These are phyloP conservation scores for Bombus cullumanus DNA, from an alignment of 1,140 invertebrate genomes.

Conservation along the genomic window DNA sequence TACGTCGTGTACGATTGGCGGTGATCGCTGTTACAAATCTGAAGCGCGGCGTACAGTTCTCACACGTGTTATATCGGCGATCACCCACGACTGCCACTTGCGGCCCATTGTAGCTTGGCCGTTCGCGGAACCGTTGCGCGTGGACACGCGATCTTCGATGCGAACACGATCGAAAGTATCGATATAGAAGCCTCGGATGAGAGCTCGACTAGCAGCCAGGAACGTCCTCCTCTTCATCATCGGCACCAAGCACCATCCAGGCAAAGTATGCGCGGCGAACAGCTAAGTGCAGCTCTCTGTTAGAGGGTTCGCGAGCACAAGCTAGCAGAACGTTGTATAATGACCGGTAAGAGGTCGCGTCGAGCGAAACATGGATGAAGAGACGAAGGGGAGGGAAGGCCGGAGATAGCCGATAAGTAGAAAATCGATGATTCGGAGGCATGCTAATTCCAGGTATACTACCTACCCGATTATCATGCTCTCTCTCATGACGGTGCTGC, in stretches of 20 bases:
- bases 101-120: conserved; percentile 18
- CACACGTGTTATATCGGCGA: conserved; percentile 38
- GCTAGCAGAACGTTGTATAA: conserved; percentile 58
- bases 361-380: background rate
- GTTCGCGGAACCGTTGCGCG: conserved; percentile 57
- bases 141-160: conserved; percentile 62
- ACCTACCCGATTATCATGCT: conserved; percentile 52
- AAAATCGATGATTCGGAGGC: conserved; percentile 73
- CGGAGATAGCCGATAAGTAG: conserved; percentile 70
- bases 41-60: conserved; percentile 21
- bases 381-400: background rate
- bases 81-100: conserved; percentile 34
- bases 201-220: conserved; percentile 6
- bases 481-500: conserved; percentile 58
- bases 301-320: conserved; percentile 54
- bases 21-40: conserved; percentile 30
- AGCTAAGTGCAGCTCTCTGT: conserved; percentile 57
- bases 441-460: conserved; percentile 70
- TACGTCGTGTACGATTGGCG: background rate
- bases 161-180: conserved; percentile 59
- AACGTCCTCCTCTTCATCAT: conserved; percentile 51
- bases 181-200: conserved; percentile 31
- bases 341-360: conserved; percentile 67
- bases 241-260: conserved; percentile 35
- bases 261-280: conserved; percentile 28